Conservation (phyloP, 2,797 vertebrate genomes). For the Melanotaenia parkinsoni region DNA sequence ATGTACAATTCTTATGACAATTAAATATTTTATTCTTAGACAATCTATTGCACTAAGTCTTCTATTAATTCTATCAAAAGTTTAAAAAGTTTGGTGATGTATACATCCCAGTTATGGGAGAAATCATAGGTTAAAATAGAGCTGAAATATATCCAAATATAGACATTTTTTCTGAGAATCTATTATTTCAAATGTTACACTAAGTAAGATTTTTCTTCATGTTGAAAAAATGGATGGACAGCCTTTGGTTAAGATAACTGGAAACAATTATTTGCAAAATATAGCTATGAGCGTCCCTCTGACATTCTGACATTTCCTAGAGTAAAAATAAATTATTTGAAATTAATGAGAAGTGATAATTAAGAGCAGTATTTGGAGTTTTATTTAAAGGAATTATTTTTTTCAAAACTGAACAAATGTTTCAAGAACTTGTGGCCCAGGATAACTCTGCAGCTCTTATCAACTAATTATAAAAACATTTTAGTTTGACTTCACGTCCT, state of each 20-base stretch:
- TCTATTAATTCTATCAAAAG: too few species aligned
- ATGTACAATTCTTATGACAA: too few species aligned
- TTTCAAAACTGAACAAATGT: constrained; percentile 4
- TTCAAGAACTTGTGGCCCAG: not conserved
- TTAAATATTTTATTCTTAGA: too few species aligned
- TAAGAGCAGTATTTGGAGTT: not conserved
- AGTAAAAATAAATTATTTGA: not conserved
- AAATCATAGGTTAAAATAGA: too few species aligned
- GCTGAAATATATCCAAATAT: too few species aligned
- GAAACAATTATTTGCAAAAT: not conserved
- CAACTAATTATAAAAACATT: constrained; percentile 38
- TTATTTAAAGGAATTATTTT: not conserved
- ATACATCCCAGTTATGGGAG: too few species aligned
- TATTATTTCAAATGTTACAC: too few species aligned
- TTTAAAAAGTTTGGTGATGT: too few species aligned
- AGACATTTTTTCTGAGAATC: too few species aligned
- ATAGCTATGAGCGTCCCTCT: not conserved
- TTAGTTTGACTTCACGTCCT: constrained; percentile 10
- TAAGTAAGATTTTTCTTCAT: too few species aligned
- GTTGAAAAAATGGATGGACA: too few species aligned
- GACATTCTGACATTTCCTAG: not conserved
- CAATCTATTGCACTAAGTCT: too few species aligned
- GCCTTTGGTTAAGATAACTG: not conserved
- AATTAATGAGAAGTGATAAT: not conserved
- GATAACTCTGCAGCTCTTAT: constrained; percentile 13